phyloP scores from a whole-genome alignment of 2,113 vertebrate species.

The Calcarius ornatus region DNA sequence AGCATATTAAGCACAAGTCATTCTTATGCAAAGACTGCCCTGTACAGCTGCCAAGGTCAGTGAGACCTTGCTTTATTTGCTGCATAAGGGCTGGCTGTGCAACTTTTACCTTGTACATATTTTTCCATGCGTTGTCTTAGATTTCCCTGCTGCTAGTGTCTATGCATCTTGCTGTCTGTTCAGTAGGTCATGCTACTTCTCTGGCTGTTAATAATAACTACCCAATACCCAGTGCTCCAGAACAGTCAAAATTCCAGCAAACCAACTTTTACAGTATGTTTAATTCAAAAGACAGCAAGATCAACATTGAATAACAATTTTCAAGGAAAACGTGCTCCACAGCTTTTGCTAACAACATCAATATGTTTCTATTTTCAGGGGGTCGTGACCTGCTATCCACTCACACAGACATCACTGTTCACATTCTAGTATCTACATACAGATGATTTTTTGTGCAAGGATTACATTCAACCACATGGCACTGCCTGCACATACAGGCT shows the following conservation, averaged over 20 bases:
- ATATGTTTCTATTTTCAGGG: constrained; percentile 38
- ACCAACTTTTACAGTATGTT: neutral
- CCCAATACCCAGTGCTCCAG: neutral
- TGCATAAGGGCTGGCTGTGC: constrained; percentile 39
- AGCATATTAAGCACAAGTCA: constrained; percentile 49
- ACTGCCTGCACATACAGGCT: neutral
- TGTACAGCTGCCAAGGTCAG: constrained; percentile 58
- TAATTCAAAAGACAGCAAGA: constrained; percentile 47
- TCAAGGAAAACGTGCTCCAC: constrained; percentile 36
- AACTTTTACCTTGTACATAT: constrained; percentile 34
- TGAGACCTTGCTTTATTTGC: constrained; percentile 54
- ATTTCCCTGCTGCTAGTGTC: constrained; percentile 10
- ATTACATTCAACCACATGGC: neutral
- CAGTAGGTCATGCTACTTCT: neutral
- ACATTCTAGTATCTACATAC: neutral
- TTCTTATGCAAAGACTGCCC: constrained; percentile 61
- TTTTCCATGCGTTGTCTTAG: neutral
- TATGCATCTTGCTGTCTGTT: neutral
- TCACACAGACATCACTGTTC: constrained; percentile 46
- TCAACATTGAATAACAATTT: constrained; percentile 47
- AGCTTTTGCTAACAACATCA: constrained; percentile 30
- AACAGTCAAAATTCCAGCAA: constrained; percentile 20
- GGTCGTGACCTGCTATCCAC: neutral
- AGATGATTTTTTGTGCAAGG: constrained; percentile 37
- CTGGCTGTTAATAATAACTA: neutral